Percentiles rank a stretch among this genome's conserved stretches.
Conservation (phyloP, 92 coral and sea anemone genomes). For the Heteractis magnifica region DNA sequence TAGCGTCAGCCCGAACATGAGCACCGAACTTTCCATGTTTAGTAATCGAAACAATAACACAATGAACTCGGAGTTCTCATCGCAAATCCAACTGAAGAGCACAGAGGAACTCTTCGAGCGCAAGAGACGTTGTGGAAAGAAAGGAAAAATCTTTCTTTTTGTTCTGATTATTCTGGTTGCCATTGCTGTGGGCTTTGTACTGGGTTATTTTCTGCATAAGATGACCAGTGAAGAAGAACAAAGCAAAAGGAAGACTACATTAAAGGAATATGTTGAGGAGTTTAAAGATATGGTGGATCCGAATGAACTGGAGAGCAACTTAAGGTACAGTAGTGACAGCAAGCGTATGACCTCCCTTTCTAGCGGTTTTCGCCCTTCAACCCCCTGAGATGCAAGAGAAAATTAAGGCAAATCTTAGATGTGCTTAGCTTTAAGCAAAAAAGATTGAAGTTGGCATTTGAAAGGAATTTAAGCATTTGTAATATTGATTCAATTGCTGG, state of each 20-base stretch:
- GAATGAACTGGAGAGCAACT: slow-evolving; percentile 12
- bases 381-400: not conserved
- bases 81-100: slow-evolving; percentile 34
- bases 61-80: slow-evolving; percentile 27
- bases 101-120: slow-evolving; percentile 30
- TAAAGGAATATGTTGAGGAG: not conserved
- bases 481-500: too few relatives aligned
- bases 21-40: slow-evolving; percentile 14
- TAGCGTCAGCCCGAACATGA: not conserved
- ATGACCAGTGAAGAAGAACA: not conserved
- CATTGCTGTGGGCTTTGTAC: slow-evolving; percentile 36
- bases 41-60: not conserved
- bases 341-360: not conserved
- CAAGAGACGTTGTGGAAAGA: not conserved
- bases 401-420: too few relatives aligned
- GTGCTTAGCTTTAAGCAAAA: too few relatives aligned
- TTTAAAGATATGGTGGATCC: slow-evolving; percentile 10
- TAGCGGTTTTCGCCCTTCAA: not conserved
- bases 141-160: not conserved
- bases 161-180: slow-evolving; percentile 17
- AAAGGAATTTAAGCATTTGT: too few relatives aligned
- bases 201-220: slow-evolving; percentile 44
- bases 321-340: slow-evolving; percentile 7
- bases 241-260: not conserved
- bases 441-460: too few relatives aligned